Evolutionary conservation across 2,797 vertebrate genomes (phyloP).

Genomic region (Smutsia temminckii): DNA sequence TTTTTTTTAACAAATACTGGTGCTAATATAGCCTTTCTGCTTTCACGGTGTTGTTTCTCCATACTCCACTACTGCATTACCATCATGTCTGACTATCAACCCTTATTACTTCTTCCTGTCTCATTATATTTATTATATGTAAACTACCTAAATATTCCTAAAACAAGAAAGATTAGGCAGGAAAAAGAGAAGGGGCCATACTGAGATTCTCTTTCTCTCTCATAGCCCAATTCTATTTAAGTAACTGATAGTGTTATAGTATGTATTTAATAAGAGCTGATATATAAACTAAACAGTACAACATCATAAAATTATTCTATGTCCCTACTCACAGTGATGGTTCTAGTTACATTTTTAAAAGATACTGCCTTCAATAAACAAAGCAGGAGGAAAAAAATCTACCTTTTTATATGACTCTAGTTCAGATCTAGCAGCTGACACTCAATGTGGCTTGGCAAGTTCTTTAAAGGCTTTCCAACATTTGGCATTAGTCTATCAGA

Average conservation of each 20-base stretch:
- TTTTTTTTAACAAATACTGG: not conserved
- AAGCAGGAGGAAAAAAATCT: not conserved
- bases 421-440: conserved; percentile 45
- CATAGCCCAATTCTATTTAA: not conserved
- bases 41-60: not conserved
- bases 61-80: not conserved
- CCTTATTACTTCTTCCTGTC: not conserved
- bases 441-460: not conserved
- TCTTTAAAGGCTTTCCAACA: not conserved
- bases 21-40: not conserved
- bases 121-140: not conserved
- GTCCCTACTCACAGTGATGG: not conserved
- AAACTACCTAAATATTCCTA: not conserved
- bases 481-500: not conserved
- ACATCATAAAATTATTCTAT: not conserved
- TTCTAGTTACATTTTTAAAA: conserved; percentile 9
- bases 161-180: not conserved
- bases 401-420: not conserved
- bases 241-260: not conserved
- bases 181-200: not conserved
- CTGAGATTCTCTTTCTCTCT: not conserved
- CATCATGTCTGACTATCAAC: not conserved
- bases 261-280: not conserved
- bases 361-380: not conserved
- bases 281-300: not conserved